Conservation (phyloP, 2,113 vertebrate genomes). For the Miniopterus natalensis region DNA sequence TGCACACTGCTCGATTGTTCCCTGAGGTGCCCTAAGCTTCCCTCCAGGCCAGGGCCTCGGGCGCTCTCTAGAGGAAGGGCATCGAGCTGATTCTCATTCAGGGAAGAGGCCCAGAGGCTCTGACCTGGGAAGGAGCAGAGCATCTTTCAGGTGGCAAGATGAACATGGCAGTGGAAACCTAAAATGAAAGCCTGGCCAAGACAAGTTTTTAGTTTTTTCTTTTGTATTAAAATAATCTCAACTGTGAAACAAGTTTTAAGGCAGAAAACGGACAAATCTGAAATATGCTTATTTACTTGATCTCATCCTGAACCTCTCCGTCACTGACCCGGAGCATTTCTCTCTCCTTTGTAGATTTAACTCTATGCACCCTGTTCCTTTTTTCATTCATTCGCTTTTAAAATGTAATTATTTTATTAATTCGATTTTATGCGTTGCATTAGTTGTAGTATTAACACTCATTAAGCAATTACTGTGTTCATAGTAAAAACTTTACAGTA, state of each 20-base stretch:
- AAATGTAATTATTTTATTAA: background rate
- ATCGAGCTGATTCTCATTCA: constrained; percentile 60
- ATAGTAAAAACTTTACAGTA: background rate
- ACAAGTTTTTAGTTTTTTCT: constrained; percentile 45
- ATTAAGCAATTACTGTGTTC: background rate
- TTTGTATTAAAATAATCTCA: constrained; percentile 48
- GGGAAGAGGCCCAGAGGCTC: constrained; percentile 53
- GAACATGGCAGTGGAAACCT: background rate
- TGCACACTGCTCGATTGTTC: constrained; percentile 66
- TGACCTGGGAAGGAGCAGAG: constrained; percentile 58
- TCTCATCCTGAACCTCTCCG: background rate
- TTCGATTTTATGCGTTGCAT: background rate
- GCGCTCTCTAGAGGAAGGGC: constrained; percentile 40
- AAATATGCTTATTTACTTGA: background rate
- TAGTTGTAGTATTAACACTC: background rate
- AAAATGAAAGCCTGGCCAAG: constrained; percentile 16
- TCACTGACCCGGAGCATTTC: background rate
- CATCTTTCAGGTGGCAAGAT: background rate
- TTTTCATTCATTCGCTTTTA: background rate
- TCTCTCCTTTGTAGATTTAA: background rate
- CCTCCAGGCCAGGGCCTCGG: constrained; percentile 68
- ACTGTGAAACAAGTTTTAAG: constrained; percentile 16
- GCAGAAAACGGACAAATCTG: background rate
- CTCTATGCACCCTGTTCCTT: background rate
- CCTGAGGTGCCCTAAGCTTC: background rate